Conservation (phyloP, 2,113 vertebrate species). For the Recurvirostra avosetta region DNA sequence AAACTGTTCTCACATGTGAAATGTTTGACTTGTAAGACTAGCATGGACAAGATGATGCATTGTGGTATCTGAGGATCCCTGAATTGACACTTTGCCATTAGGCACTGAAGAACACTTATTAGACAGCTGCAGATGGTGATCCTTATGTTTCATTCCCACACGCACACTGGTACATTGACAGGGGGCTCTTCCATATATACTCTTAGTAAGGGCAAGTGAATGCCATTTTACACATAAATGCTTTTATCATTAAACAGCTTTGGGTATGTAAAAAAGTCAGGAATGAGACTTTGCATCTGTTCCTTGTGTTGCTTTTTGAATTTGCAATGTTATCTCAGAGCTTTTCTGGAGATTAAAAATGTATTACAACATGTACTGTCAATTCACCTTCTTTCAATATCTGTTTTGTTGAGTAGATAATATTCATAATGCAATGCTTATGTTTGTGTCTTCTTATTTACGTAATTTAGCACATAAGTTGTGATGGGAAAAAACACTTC, state of each 20-base stretch:
- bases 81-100: constrained; percentile 19
- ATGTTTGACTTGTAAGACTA: constrained; percentile 17
- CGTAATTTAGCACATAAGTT: not conserved
- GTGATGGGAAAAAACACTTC: not conserved
- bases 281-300: constrained; percentile 22
- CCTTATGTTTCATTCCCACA: constrained; percentile 54
- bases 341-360: constrained; percentile 23
- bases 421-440: not conserved
- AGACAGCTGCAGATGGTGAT: constrained; percentile 45
- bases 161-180: not conserved
- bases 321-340: not conserved
- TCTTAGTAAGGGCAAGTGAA: constrained; percentile 47
- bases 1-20: constrained; percentile 9
- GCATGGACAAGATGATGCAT: constrained; percentile 22
- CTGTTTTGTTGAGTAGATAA: not conserved
- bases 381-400: not conserved
- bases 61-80: constrained; percentile 28
- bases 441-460: not conserved
- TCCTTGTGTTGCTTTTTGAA: constrained; percentile 3
- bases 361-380: not conserved
- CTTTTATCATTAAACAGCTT: constrained; percentile 34
- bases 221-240: constrained; percentile 40
- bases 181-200: constrained; percentile 20
- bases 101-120: constrained; percentile 3
- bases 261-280: not conserved